phyloP scores from a whole-genome alignment of 1,140 invertebrate genomes.

The Tachypleus tridentatus region DNA sequence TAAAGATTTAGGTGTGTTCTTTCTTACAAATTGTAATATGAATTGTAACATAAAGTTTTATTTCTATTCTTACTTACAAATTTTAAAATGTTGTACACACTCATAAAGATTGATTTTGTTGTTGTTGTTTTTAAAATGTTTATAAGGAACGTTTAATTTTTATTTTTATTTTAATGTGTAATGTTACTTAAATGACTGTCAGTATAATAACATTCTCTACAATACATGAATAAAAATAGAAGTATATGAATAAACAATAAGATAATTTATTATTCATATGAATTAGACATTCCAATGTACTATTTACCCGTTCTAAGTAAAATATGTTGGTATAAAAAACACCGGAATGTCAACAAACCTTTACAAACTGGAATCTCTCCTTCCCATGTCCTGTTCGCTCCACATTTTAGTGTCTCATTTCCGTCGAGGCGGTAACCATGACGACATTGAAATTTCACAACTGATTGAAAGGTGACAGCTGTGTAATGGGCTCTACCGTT shows the following conservation, averaged over 20 bases:
- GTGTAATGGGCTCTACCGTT: slow-evolving; percentile 84
- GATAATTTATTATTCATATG: too few species aligned
- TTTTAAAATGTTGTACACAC: too few species aligned
- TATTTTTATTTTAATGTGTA: too few species aligned
- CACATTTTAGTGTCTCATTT: slow-evolving; percentile 70
- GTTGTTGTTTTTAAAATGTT: too few species aligned
- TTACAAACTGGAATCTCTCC: slow-evolving; percentile 73
- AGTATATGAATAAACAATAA: neutral
- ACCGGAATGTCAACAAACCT: slow-evolving; percentile 41
- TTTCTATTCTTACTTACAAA: too few species aligned
- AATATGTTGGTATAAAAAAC: neutral
- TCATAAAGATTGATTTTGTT: too few species aligned
- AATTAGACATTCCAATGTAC: neutral
- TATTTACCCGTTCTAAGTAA: neutral
- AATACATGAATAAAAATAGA: neutral
- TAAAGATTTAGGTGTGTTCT: too few species aligned
- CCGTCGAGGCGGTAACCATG: slow-evolving; percentile 83
- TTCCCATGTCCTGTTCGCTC: slow-evolving; percentile 77
- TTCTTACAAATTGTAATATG: too few species aligned
- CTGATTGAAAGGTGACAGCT: slow-evolving; percentile 84
- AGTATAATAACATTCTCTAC: too few species aligned
- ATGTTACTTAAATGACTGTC: too few species aligned
- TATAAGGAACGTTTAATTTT: too few species aligned
- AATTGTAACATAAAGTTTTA: too few species aligned
- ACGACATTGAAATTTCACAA: slow-evolving; percentile 84